These are phyloP conservation scores for Episyrphus balteatus DNA, from an alignment of 1,140 invertebrate species.

Conservation along the genomic window DNA sequence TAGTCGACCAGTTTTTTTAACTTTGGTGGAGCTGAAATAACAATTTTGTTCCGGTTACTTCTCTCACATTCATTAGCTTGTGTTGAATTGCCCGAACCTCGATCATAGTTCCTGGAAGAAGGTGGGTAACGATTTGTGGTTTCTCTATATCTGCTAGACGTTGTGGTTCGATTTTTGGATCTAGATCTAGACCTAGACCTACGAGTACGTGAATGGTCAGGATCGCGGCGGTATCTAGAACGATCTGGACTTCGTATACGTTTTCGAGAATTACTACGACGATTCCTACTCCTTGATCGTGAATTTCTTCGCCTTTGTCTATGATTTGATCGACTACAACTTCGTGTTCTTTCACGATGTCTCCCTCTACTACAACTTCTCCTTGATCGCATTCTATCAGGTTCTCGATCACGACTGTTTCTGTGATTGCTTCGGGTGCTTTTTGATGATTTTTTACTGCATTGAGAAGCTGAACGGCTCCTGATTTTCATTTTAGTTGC, in stretches of 20 bases:
- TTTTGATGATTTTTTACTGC: constrained; percentile 13
- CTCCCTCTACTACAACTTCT: not conserved
- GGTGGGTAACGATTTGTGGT: not conserved
- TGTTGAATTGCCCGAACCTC: not conserved
- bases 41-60: constrained; percentile 22
- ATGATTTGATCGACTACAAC: constrained; percentile 13
- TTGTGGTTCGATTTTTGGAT: not conserved
- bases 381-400: not conserved
- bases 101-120: not conserved
- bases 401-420: not conserved
- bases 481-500: constrained; percentile 6
- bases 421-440: constrained; percentile 8
- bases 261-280: constrained; percentile 15
- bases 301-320: constrained; percentile 18
- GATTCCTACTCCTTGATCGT: constrained; percentile 13
- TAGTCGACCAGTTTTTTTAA: constrained; percentile 35
- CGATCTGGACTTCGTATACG: constrained; percentile 11
- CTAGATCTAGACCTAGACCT: constrained; percentile 6
- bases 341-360: constrained; percentile 5
- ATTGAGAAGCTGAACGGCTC: not conserved
- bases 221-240: not conserved
- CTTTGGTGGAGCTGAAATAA: constrained; percentile 32
- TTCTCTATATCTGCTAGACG: not conserved
- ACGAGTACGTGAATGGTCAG: constrained; percentile 7
- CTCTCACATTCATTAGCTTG: constrained; percentile 3